These are phyloP conservation scores for Acanthosoma haemorrhoidale DNA, from an alignment of 2,888 invertebrate species.

Conservation along the genomic window DNA sequence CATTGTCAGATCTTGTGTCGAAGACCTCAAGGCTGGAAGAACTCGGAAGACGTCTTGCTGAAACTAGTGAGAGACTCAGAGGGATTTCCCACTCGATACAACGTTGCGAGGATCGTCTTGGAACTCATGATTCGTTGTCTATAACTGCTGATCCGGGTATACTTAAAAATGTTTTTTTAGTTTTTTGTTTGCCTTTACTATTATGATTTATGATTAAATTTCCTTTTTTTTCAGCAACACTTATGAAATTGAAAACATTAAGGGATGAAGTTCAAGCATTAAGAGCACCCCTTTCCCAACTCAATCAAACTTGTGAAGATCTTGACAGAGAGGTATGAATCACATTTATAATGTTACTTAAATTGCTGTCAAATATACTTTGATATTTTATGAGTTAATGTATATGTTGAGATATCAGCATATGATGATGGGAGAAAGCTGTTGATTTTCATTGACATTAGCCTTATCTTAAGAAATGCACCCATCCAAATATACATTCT, in stretches of 20 bases:
- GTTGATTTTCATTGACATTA: too few relatives aligned
- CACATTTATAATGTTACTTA: too few relatives aligned
- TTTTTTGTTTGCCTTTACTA: not conserved
- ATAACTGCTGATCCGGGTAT: slow-evolving; percentile 47
- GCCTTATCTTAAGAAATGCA: too few relatives aligned
- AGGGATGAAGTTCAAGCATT: slow-evolving; percentile 71
- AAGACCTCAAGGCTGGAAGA: slow-evolving; percentile 77
- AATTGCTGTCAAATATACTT: too few relatives aligned
- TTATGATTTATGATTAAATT: too few relatives aligned
- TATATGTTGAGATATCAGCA: too few relatives aligned
- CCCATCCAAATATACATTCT: too few relatives aligned
- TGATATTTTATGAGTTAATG: too few relatives aligned
- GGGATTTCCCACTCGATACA: slow-evolving; percentile 80
- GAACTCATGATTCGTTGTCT: slow-evolving; percentile 62
- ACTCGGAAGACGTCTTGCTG: slow-evolving; percentile 71
- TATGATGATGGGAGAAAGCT: too few relatives aligned
- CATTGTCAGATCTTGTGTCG: slow-evolving; percentile 58
- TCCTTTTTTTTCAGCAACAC: slow-evolving; percentile 20
- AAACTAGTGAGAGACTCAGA: slow-evolving; percentile 77
- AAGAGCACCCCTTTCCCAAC: slow-evolving; percentile 64
- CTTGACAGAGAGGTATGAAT: slow-evolving; percentile 47
- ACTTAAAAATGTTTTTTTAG: slow-evolving; percentile 58
- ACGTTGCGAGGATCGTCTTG: slow-evolving; percentile 81
- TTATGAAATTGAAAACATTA: slow-evolving; percentile 31
- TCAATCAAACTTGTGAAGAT: slow-evolving; percentile 66